These are phyloP conservation scores for Salvelinus alpinus DNA, from an alignment of 2,113 vertebrate species.

Conservation along the genomic window DNA sequence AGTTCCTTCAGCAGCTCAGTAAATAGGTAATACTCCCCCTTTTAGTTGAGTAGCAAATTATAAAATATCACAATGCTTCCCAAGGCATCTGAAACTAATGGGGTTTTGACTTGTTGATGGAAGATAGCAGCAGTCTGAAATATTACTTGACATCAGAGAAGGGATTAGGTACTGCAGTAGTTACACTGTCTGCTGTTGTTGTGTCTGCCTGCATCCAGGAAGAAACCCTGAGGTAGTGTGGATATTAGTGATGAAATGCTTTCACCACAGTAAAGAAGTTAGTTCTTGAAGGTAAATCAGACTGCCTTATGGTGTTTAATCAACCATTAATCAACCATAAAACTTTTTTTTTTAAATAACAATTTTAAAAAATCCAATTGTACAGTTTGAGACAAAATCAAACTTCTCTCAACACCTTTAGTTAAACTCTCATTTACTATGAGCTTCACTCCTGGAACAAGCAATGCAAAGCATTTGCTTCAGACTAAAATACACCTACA, in stretches of 20 bases:
- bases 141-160: constrained; percentile 25
- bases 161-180: constrained; percentile 28
- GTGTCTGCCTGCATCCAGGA: constrained; percentile 29
- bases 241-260: constrained; percentile 25
- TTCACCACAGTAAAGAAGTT: constrained; percentile 10
- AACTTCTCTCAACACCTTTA: no score
- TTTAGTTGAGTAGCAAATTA: constrained; percentile 31
- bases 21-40: neutral
- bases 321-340: neutral
- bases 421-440: no score
- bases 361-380: neutral
- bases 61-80: constrained; percentile 1
- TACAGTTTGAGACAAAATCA: neutral
- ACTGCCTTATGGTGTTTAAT: neutral
- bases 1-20: constrained; percentile 1
- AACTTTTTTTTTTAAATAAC: no score
- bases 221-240: constrained; percentile 11
- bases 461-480: neutral
- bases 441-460: neutral
- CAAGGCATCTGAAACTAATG: constrained; percentile 6
- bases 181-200: neutral
- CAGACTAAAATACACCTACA: neutral
- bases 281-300: constrained; percentile 2
- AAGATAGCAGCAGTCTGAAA: constrained; percentile 22
- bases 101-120: constrained; percentile 18